Percentiles rank a stretch among this genome's conserved stretches.
Conservation (phyloP, 1,140 invertebrate genomes). For the Caenorhabditis tropicalis region DNA sequence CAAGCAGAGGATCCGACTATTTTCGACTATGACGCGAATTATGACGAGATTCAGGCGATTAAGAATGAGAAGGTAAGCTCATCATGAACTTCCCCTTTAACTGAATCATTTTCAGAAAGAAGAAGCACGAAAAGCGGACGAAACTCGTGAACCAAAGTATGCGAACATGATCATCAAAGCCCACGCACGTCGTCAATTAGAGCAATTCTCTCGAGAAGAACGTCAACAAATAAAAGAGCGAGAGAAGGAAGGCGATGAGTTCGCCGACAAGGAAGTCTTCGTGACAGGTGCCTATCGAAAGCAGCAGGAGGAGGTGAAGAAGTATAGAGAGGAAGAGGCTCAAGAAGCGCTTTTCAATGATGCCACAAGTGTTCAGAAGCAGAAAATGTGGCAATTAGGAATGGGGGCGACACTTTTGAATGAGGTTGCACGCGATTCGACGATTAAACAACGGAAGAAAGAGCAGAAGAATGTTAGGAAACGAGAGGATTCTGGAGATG, state of each 20-base stretch:
- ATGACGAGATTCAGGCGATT: constrained; percentile 55
- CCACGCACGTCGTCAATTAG: constrained; percentile 28
- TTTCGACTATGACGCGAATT: constrained; percentile 59
- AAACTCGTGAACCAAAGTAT: constrained; percentile 61
- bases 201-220: constrained; percentile 55
- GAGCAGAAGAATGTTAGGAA: constrained; percentile 48
- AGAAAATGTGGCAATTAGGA: constrained; percentile 59
- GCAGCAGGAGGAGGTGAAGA: constrained; percentile 59
- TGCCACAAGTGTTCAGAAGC: constrained; percentile 58
- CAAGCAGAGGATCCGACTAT: constrained; percentile 58
- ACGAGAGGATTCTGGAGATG: constrained; percentile 28
- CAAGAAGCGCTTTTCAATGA: constrained; percentile 52
- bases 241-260: constrained; percentile 60
- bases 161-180: constrained; percentile 60
- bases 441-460: background rate
- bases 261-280: constrained; percentile 66
- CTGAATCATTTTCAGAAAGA: constrained; percentile 45
- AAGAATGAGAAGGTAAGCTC: constrained; percentile 53
- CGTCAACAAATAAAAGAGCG: constrained; percentile 64
- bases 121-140: constrained; percentile 55
- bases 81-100: background rate
- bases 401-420: constrained; percentile 49
- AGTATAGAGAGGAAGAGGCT: constrained; percentile 56
- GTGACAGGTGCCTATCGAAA: constrained; percentile 63
- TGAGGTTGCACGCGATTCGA: constrained; percentile 36